A percentile compares a stretch with the other conserved stretches of the same genome.
phyloP scores from a whole-genome alignment of 2,888 invertebrate genomes.

The Stenodera caucasica region DNA sequence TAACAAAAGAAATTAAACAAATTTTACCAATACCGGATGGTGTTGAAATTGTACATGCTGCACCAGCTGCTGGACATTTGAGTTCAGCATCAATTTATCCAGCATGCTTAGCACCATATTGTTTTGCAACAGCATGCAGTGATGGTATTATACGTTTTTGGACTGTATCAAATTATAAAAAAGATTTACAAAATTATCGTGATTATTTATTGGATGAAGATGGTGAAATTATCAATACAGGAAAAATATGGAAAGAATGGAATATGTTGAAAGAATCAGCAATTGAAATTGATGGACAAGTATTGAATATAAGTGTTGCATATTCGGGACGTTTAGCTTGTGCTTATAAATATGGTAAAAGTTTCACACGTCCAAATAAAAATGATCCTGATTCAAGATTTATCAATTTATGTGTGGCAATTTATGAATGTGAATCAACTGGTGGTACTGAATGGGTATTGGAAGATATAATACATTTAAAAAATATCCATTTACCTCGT shows the following conservation, averaged over 20 bases:
- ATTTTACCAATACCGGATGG: conserved; percentile 84
- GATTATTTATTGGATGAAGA: conserved; percentile 50
- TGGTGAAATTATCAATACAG: conserved; percentile 49
- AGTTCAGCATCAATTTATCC: conserved; percentile 98
- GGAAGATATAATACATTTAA: conserved; percentile 93
- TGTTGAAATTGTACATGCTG: conserved; percentile 90
- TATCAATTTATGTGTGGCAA: conserved; percentile 90
- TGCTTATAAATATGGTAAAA: conserved; percentile 92
- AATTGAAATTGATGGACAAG: conserved; percentile 70
- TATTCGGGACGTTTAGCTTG: conserved; percentile 97
- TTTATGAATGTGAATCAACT: conserved; percentile 99
- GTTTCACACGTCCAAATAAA: conserved; percentile 79
- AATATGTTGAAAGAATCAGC: conserved; percentile 62
- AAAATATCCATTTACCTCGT: conserved; percentile 85
- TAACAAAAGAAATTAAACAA: conserved; percentile 90
- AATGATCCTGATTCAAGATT: conserved; percentile 78
- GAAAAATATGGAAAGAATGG: conserved; percentile 50
- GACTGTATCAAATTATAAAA: conserved; percentile 57
- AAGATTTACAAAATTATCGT: conserved; percentile 40
- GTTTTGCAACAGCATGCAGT: conserved; percentile 92
- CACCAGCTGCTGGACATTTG: conserved; percentile 94
- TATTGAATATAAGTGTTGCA: conserved; percentile 92
- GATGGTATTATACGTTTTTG: conserved; percentile 91
- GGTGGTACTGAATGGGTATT: conserved; percentile 93
- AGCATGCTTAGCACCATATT: conserved; percentile 97